Evolutionary conservation across 2,113 vertebrate genomes (phyloP).

Genomic region (Pelobates fuscus): DNA sequence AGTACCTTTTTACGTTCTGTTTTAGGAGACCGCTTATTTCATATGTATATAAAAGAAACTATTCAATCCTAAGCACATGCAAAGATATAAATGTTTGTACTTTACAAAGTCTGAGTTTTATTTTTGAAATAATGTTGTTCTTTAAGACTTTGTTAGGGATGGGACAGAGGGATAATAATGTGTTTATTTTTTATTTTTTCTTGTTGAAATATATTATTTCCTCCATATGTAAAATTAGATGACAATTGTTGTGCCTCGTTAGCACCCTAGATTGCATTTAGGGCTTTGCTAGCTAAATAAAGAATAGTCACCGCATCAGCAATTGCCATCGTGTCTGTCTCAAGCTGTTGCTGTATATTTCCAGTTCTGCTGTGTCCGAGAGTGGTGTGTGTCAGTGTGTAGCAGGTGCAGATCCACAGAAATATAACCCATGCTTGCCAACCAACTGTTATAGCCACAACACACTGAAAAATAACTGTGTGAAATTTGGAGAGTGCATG

Average conservation of each 20-base stretch:
- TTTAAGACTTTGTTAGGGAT: conserved; percentile 56
- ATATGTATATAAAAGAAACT: conserved; percentile 63
- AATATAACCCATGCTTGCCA: too few relatives aligned
- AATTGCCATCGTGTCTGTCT: neutral
- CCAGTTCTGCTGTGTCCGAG: too few relatives aligned
- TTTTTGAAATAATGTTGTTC: conserved; percentile 62
- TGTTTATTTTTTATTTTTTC: conserved; percentile 45
- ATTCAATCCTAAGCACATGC: conserved; percentile 57
- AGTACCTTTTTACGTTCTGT: conserved; percentile 46
- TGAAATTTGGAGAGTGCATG: too few relatives aligned
- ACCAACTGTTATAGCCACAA: too few relatives aligned
- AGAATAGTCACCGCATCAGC: neutral
- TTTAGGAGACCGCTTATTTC: conserved; percentile 57
- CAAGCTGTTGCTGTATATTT: too few relatives aligned
- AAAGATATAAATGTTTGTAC: conserved; percentile 65
- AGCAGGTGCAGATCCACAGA: too few relatives aligned
- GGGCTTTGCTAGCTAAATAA: neutral
- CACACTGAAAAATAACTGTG: too few relatives aligned
- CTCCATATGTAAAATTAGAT: neutral
- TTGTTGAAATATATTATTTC: conserved; percentile 16
- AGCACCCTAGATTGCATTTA: neutral
- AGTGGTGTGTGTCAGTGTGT: too few relatives aligned
- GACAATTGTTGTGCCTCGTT: conserved; percentile 1
- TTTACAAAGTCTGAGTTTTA: conserved; percentile 65
- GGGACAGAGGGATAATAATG: conserved; percentile 48